Evolutionary conservation across 2,113 vertebrate species (phyloP).

Genomic region (Hyperoodon ampullatus): DNA sequence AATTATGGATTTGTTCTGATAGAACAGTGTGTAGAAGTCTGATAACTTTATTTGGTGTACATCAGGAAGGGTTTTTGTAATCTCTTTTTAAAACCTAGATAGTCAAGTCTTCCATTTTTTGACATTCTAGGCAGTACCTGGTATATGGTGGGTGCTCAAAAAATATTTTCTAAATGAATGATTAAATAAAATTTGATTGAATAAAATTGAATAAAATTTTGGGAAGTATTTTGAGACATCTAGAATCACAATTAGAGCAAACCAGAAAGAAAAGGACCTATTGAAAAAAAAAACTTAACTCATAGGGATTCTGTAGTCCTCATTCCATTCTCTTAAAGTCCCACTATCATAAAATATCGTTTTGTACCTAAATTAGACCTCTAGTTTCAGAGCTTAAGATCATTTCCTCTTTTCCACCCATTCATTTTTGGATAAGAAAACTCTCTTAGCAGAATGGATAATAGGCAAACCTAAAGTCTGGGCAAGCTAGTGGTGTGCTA

Average conservation of each 20-base stretch:
- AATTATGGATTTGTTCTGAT: not conserved
- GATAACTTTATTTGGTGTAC: not conserved
- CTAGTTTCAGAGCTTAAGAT: conserved; percentile 33
- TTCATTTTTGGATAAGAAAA: not conserved
- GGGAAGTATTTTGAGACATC: conserved; percentile 10
- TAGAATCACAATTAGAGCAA: conserved; percentile 24
- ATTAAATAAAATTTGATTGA: not conserved
- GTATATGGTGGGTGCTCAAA: not conserved
- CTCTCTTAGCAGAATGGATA: not conserved
- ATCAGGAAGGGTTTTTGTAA: not conserved
- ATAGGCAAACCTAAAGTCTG: not conserved
- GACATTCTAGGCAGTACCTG: not conserved
- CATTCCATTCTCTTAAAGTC: not conserved
- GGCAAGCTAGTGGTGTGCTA: not conserved
- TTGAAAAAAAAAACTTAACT: not conserved
- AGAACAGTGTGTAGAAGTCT: not conserved
- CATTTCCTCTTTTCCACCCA: not conserved
- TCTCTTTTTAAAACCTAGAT: conserved; percentile 34
- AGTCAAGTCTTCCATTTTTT: not conserved
- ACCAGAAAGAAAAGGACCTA: not conserved
- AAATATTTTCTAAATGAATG: conserved; percentile 5
- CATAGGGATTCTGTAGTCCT: not conserved
- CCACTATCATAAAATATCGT: not conserved
- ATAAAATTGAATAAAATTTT: not conserved
- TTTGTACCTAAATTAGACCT: conserved; percentile 5